Conservation (phyloP, 2,797 vertebrate genomes). For the Hylomyscus alleni region DNA sequence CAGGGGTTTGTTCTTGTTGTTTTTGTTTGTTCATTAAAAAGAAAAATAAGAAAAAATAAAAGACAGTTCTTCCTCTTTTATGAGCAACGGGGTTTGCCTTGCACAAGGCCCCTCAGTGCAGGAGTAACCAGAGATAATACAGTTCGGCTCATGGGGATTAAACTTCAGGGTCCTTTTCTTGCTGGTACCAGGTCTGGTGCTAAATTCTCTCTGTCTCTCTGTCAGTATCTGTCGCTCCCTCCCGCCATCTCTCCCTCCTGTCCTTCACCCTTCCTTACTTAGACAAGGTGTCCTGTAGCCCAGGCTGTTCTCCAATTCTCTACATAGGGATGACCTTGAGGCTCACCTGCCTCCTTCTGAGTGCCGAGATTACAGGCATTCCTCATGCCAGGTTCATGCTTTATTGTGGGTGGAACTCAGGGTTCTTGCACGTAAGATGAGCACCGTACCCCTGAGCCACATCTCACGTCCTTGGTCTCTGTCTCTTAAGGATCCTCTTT, state of each 20-base stretch:
- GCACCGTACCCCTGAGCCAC: not conserved
- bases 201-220: not conserved
- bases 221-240: no score
- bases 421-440: not conserved
- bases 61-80: not conserved
- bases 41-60: no score
- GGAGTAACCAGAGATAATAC: accelerated
- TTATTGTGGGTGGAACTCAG: not conserved
- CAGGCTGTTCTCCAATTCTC: not conserved
- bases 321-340: not conserved
- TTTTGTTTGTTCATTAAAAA: no score
- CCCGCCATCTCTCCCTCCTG: not conserved
- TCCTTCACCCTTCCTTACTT: not conserved
- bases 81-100: not conserved
- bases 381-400: not conserved
- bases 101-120: not conserved
- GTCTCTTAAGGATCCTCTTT: not conserved
- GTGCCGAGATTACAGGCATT: not conserved
- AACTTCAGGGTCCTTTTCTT: accelerated
- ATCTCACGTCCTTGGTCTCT: not conserved
- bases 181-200: no score
- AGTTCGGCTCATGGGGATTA: not conserved
- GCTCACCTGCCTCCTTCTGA: not conserved
- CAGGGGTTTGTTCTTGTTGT: no score
- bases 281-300: not conserved